phyloP scores from a whole-genome alignment of 2,888 invertebrate species.

The Pseudanteris insignis region DNA sequence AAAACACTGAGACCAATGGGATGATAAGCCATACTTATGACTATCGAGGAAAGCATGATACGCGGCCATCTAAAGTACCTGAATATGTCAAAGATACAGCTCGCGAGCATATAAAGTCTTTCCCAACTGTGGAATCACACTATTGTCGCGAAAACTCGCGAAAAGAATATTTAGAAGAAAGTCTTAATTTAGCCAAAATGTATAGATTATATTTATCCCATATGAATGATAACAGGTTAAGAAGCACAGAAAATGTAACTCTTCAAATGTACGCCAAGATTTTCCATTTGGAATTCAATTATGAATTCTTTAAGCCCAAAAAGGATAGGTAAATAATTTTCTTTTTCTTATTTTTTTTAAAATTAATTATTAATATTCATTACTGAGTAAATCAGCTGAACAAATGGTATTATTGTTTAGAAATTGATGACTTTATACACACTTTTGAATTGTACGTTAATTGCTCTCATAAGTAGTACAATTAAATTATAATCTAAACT shows the following conservation, averaged over 20 bases:
- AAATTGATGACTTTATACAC: background rate
- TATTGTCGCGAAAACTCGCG: background rate
- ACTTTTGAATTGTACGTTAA: background rate
- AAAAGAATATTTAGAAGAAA: background rate
- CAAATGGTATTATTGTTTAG: background rate
- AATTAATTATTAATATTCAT: background rate
- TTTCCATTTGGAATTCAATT: background rate
- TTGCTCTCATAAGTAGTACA: no score
- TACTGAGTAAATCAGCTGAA: background rate
- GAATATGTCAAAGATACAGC: slow-evolving; percentile 2
- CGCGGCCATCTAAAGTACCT: background rate
- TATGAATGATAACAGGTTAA: no score
- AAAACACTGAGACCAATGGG: no score
- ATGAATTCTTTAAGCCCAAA: background rate
- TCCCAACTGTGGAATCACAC: background rate
- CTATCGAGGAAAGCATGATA: background rate
- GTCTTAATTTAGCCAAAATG: background rate
- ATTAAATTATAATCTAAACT: no score
- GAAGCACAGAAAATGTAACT: no score
- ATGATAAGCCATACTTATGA: no score
- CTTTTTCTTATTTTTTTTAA: background rate
- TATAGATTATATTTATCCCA: slow-evolving; percentile 1
- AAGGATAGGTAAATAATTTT: background rate
- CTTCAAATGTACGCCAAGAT: background rate
- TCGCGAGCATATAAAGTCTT: slow-evolving; percentile 1